Base-by-base conservation (phyloP, 2,113 vertebrate genomes). In the Actenoides lindsayi region DNA sequence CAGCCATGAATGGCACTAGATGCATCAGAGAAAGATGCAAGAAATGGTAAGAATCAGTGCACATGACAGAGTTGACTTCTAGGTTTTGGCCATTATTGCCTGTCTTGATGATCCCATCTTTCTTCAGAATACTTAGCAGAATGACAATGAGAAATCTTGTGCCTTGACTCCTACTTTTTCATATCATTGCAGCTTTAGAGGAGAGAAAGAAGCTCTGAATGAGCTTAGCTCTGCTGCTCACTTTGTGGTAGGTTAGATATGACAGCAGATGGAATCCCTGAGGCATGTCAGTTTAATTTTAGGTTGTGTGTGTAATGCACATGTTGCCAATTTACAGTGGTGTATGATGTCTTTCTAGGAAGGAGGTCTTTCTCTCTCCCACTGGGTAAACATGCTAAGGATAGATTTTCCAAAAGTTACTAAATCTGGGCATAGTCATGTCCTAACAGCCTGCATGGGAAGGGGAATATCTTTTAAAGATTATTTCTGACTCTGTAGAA, bases 251-350 rank as follows among this genome's bases (percentile, higher is more conserved):
- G 56, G 85, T 84, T 94, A 68, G 51, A 82, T 87, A 69, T 84
- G 42, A 79, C 77, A 96, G 80, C 77, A 95, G 80, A 92, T 94
- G 76, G 64, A 93, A 92, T 93, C 65, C 42, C 77, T 82, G 74
- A 92, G 56, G 68, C 88, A 90, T 37, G 42, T 87, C 83, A 83
- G 56, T 87, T 86, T 94, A 86, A 92, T 95, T 96, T 91, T 94
- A 94, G 46, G 27, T 89, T 94, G 44, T 87, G 31, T 10, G 2
- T 65, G 48, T 71, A 75, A 89, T 84, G 60, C 76, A 92, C 39
- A 65, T 92, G 88, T 84, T 95, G 76, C 25, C 35, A 82, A 84
- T 93, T 57, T 96, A 92, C 48, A 73, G 33, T 41, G 39, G 42
- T 50, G 41, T 64, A 42, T 87, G 48, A 91, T 84, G 86, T 53